These are phyloP conservation scores for Xyrichtys novacula DNA, from an alignment of 2,797 vertebrate species.

Conservation along the genomic window DNA sequence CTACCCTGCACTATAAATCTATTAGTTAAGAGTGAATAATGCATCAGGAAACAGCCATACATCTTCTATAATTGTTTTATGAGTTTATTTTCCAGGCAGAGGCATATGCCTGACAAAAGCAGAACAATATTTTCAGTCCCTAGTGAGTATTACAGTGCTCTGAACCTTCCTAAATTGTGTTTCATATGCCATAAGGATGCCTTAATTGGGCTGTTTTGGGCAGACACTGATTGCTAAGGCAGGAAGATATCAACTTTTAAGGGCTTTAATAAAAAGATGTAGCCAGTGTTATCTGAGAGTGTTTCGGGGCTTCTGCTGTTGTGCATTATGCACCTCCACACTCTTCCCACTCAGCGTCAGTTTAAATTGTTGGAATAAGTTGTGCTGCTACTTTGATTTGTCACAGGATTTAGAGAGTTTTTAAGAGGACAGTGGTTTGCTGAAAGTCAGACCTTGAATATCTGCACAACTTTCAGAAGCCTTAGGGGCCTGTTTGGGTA, in stretches of 20 bases:
- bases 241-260: neutral
- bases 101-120: slow-evolving; percentile 24
- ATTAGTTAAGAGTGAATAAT: slow-evolving; percentile 42
- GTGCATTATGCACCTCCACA: too few relatives aligned
- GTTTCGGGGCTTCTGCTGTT: too few relatives aligned
- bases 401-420: too few relatives aligned
- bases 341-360: too few relatives aligned
- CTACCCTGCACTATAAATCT: slow-evolving; percentile 15
- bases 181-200: neutral
- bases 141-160: neutral
- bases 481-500: too few relatives aligned
- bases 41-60: neutral
- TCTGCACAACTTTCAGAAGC: too few relatives aligned
- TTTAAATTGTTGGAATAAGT: too few relatives aligned
- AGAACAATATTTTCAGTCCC: slow-evolving; percentile 10
- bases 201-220: slow-evolving; percentile 2
- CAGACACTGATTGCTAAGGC: neutral
- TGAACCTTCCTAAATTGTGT: slow-evolving; percentile 1
- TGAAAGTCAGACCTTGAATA: too few relatives aligned
- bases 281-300: too few relatives aligned
- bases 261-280: too few relatives aligned
- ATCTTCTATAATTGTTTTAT: slow-evolving; percentile 34
- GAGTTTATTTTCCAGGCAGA: slow-evolving; percentile 29
- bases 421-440: too few relatives aligned
- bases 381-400: too few relatives aligned